These are phyloP conservation scores for Cephalotes varians DNA, from an alignment of 2,888 invertebrate species.

Conservation along the genomic window DNA sequence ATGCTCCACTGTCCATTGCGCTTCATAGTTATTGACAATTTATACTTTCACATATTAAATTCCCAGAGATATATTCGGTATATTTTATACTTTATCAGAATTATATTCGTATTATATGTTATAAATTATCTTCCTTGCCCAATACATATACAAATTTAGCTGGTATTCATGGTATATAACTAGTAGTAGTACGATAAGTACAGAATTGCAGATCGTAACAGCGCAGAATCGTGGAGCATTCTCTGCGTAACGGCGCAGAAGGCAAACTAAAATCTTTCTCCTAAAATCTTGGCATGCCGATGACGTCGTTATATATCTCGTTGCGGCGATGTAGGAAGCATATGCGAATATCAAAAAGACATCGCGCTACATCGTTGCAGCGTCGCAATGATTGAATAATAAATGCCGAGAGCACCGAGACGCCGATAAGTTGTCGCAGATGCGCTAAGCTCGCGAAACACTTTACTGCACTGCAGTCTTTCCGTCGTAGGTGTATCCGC, in stretches of 20 bases:
- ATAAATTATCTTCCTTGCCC: constrained; percentile 1
- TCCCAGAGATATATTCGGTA: background rate
- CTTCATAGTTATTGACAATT: constrained; percentile 8
- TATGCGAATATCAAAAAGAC: constrained; percentile 22
- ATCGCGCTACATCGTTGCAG: constrained; percentile 52
- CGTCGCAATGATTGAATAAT: constrained; percentile 76
- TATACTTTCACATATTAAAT: constrained; percentile 21
- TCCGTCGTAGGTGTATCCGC: constrained; percentile 32
- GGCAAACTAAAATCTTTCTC: background rate
- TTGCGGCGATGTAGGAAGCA: background rate
- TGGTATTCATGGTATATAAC: background rate
- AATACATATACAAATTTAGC: background rate
- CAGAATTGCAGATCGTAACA: background rate
- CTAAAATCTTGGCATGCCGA: constrained; percentile 30
- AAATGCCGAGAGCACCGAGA: constrained; percentile 73
- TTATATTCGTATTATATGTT: constrained; percentile 2
- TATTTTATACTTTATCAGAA: background rate
- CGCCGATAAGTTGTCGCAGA: constrained; percentile 77
- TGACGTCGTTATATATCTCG: constrained; percentile 1
- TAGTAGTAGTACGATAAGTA: background rate
- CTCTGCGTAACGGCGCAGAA: background rate
- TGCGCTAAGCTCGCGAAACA: constrained; percentile 80
- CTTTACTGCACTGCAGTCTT: constrained; percentile 80
- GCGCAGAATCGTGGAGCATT: background rate
- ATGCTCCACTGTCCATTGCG: background rate